Evolutionary conservation across 2,888 invertebrate species (phyloP), one percentile per base, ranked within the genome.

Genomic region (Diarsia rubi): DNA sequence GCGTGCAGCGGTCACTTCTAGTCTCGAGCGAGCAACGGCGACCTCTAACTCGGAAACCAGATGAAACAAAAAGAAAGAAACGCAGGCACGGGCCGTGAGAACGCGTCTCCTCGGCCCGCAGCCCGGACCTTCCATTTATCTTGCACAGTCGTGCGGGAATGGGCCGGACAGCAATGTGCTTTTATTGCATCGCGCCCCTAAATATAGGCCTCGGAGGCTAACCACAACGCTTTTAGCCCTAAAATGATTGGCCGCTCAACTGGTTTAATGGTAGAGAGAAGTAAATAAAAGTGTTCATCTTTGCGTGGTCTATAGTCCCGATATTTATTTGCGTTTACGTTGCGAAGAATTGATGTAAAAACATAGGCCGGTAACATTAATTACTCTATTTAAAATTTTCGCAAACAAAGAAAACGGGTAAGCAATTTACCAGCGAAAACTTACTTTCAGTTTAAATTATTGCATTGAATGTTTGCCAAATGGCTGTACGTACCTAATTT

Each of bases 71-170:
- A 95, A 95, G 92, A 94, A 93, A 90, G 91, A 92, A 92, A 92
- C 91, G 91, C 93, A 92, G 93, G 94, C 94, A 94, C 95, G 95
- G 96, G 95, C 96, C 96, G 96, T 96, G 96, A 96, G 96, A 96
- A 96, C 95, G 94, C 93, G 94, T 94, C 95, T 94, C 93, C 93
- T 92, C 90, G 91, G 90, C 88, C 89, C 90, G 90, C 88, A 89
- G 90, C 89, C 90, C 90, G 91, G 89, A 90, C 92, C 94, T 91
- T 92, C 94, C 96, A 96, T 96, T 96, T 96, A 96, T 96, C 96
- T 95, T 94, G 93, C 93, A 95, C 93, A 93, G 95, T 96, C 96
- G 96, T 96, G 96, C 94, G 94, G 94, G 95, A 95, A 95, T 95
- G 95, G 93, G 92, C 92, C 92, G 94, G 93, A 92, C 93, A 93